phyloP scores from a whole-genome alignment of 2,113 vertebrate species.

The Paedocypris sp. region DNA sequence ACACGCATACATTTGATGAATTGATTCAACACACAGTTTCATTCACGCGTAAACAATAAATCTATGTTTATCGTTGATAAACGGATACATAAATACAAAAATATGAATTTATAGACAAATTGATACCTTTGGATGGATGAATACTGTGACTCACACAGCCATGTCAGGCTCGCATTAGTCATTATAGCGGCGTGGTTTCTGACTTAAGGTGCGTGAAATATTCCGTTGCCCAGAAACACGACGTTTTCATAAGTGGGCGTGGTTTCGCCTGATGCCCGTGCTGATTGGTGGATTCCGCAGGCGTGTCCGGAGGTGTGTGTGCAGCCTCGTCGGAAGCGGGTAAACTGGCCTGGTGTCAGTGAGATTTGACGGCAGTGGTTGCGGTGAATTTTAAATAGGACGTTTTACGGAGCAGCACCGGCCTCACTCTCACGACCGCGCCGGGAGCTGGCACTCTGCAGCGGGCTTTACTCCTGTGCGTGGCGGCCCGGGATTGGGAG shows the following conservation, averaged over 20 bases:
- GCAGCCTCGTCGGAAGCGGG: slow-evolving; percentile 36
- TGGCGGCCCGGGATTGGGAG: slow-evolving; percentile 12
- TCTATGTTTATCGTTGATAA: too few species aligned
- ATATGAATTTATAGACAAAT: too few species aligned
- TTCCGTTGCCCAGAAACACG: neutral
- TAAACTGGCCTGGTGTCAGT: neutral
- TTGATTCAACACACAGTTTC: too few species aligned
- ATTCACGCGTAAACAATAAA: too few species aligned
- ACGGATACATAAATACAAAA: too few species aligned
- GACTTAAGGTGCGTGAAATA: neutral
- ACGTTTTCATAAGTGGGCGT: neutral
- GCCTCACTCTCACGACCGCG: neutral
- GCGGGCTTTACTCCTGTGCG: neutral
- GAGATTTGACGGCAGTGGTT: slow-evolving; percentile 17
- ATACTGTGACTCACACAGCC: too few species aligned
- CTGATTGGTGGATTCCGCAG: slow-evolving; percentile 51
- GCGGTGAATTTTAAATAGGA: slow-evolving; percentile 7
- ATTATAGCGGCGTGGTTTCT: neutral
- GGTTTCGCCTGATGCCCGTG: neutral
- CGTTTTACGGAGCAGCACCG: slow-evolving; percentile 2
- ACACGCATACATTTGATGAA: too few species aligned
- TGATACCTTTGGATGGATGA: too few species aligned
- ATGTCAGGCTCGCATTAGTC: too few species aligned
- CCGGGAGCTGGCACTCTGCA: neutral
- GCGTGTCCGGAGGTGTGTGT: slow-evolving; percentile 57